A percentile compares a stretch with the other conserved stretches of the same genome.
Evolutionary conservation across 2,113 vertebrate species (phyloP).

Genomic region (Tragulus kanchil): DNA sequence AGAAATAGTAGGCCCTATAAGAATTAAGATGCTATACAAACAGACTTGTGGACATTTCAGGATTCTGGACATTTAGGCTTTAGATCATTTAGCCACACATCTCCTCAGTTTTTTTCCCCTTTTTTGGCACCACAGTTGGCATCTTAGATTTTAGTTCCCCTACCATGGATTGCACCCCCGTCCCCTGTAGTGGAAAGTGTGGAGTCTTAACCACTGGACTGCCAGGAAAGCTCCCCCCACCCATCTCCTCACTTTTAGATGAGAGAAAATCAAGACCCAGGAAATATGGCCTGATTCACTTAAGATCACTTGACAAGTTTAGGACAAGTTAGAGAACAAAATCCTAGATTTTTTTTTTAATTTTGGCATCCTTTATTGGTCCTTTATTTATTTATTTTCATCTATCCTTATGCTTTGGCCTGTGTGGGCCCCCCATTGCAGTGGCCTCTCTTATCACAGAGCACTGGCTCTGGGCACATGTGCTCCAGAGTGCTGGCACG

Average conservation of each 20-base stretch:
- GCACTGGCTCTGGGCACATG: too few relatives aligned
- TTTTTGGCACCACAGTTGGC: neutral
- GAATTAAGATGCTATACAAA: neutral
- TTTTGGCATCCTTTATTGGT: too few relatives aligned
- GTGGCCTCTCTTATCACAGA: too few relatives aligned
- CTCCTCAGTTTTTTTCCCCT: neutral
- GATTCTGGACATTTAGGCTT: neutral
- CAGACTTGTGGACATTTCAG: neutral
- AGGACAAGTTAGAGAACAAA: neutral
- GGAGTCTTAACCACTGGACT: neutral
- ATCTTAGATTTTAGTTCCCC: neutral
- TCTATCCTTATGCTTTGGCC: too few relatives aligned
- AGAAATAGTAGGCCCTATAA: neutral
- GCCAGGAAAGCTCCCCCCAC: neutral
- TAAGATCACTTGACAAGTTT: conserved; percentile 17
- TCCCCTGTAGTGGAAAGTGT: neutral
- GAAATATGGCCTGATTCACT: neutral
- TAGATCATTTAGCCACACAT: neutral
- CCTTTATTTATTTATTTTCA: too few relatives aligned
- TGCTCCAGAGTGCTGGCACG: too few relatives aligned
- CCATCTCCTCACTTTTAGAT: neutral
- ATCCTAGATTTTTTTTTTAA: neutral
- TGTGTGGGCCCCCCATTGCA: too few relatives aligned
- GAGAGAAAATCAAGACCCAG: conserved; percentile 19
- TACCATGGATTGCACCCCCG: neutral